These are phyloP conservation scores for Cataglyphis albicans DNA, from an alignment of 2,888 invertebrate species.

Conservation along the genomic window DNA sequence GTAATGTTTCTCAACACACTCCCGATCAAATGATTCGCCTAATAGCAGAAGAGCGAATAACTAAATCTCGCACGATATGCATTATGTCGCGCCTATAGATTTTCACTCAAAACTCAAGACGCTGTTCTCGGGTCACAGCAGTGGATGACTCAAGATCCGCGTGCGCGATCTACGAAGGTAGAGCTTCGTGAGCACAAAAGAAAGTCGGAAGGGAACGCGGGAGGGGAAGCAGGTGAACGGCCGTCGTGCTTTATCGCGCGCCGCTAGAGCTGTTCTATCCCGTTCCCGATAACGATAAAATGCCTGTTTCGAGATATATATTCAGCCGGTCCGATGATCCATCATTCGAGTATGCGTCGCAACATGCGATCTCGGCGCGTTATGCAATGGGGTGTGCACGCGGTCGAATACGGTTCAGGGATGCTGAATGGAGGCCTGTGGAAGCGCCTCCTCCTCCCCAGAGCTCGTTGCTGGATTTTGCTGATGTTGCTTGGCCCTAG, in stretches of 20 bases:
- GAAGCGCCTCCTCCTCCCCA: constrained; percentile 26
- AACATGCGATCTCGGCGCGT: constrained; percentile 59
- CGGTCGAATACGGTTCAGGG: constrained; percentile 47
- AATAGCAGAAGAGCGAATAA: not conserved
- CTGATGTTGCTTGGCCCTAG: constrained; percentile 52
- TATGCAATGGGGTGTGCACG: constrained; percentile 53
- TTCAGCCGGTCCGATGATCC: constrained; percentile 61
- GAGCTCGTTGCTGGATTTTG: constrained; percentile 33
- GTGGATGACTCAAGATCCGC: constrained; percentile 45
- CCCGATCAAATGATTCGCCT: not conserved
- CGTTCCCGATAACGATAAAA: constrained; percentile 67
- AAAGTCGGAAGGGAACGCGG: constrained; percentile 16
- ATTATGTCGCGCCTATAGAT: constrained; percentile 64
- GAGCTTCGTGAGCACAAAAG: constrained; percentile 48
- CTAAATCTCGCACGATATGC: not conserved
- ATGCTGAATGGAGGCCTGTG: constrained; percentile 61
- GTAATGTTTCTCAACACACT: not conserved
- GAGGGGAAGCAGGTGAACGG: not conserved
- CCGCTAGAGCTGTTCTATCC: constrained; percentile 1
- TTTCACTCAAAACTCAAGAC: constrained; percentile 74
- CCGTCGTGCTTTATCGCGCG: constrained; percentile 43
- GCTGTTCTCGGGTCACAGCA: constrained; percentile 62
- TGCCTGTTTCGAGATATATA: constrained; percentile 56
- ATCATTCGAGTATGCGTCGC: constrained; percentile 69
- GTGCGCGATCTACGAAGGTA: constrained; percentile 26